Percentiles rank a stretch among this genome's conserved stretches.
phyloP scores from a whole-genome alignment of 2,888 invertebrate genomes.

The Ptychoptera contaminata region DNA sequence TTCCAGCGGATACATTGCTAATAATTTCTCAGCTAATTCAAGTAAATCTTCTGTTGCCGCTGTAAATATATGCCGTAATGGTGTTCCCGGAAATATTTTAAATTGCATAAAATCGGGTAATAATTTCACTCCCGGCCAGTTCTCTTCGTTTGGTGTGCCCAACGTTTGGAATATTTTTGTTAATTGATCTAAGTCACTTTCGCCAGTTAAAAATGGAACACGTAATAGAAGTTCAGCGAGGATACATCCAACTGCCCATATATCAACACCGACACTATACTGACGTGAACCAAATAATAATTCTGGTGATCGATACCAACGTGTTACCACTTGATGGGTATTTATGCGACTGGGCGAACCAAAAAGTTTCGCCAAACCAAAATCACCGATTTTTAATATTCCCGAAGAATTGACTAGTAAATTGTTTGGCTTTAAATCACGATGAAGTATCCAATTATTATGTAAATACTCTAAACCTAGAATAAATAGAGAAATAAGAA shows the following conservation, averaged over 20 bases:
- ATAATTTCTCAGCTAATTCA: constrained; percentile 56
- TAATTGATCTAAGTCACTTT: constrained; percentile 92
- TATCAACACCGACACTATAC: constrained; percentile 92
- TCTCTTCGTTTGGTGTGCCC: constrained; percentile 83
- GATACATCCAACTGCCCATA: constrained; percentile 99
- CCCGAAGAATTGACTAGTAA: constrained; percentile 85
- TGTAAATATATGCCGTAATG: constrained; percentile 82
- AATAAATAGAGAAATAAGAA: constrained; percentile 9
- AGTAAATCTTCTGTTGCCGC: constrained; percentile 88
- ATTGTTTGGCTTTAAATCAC: constrained; percentile 99
- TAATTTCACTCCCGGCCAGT: constrained; percentile 72
- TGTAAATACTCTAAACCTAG: constrained; percentile 84
- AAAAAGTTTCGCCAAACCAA: constrained; percentile 93
- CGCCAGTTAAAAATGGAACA: constrained; percentile 89
- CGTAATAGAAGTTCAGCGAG: constrained; percentile 84
- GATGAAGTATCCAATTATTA: constrained; percentile 88
- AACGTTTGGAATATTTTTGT: constrained; percentile 88
- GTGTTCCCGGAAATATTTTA: constrained; percentile 69
- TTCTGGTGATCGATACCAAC: constrained; percentile 90
- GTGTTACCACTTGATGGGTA: constrained; percentile 94
- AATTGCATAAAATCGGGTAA: constrained; percentile 89
- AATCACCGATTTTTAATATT: constrained; percentile 94
- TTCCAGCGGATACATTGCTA: constrained; percentile 68
- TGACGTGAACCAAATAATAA: constrained; percentile 86
- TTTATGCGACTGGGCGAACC: constrained; percentile 93